Evolutionary conservation across 1,140 invertebrate species (phyloP).

Genomic region (Homalodisca vitripennis): DNA sequence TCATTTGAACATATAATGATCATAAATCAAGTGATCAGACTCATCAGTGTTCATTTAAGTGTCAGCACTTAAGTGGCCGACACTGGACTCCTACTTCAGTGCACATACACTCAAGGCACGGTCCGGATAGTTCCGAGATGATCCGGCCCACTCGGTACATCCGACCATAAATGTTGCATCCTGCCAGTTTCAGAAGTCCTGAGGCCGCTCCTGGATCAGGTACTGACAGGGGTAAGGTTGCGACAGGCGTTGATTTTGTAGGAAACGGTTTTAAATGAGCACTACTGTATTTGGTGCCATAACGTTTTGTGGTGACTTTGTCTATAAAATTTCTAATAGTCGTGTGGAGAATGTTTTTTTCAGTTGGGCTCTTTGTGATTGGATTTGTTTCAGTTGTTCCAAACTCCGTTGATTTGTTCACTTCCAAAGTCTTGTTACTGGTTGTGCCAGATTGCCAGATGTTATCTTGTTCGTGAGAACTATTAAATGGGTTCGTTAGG

Average conservation of each 20-base stretch:
- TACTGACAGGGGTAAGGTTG: neutral
- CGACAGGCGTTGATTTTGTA: neutral
- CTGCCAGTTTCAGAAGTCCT: slow-evolving; percentile 72
- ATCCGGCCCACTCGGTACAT: slow-evolving; percentile 85
- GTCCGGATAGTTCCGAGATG: slow-evolving; percentile 78
- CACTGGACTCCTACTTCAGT: slow-evolving; percentile 86
- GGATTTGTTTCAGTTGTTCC: neutral
- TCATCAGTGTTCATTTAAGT: neutral
- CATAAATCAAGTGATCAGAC: slow-evolving; percentile 17
- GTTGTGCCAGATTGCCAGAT: too few relatives aligned
- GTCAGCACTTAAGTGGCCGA: slow-evolving; percentile 63
- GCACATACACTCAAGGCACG: slow-evolving; percentile 82
- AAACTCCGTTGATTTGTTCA: too few relatives aligned
- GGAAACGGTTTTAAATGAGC: too few relatives aligned
- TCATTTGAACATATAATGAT: too few relatives aligned
- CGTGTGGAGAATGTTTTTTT: slow-evolving; percentile 23
- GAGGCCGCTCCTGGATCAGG: slow-evolving; percentile 45
- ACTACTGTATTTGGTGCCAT: neutral
- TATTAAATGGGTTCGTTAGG: neutral
- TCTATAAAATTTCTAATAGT: slow-evolving; percentile 1
- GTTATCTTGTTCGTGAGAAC: neutral
- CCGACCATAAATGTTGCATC: slow-evolving; percentile 88
- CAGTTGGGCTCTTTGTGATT: neutral
- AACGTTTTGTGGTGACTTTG: neutral
- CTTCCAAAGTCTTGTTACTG: too few relatives aligned